These are phyloP conservation scores for Teleogryllus oceanicus DNA, from an alignment of 2,888 invertebrate genomes.

Conservation along the genomic window DNA sequence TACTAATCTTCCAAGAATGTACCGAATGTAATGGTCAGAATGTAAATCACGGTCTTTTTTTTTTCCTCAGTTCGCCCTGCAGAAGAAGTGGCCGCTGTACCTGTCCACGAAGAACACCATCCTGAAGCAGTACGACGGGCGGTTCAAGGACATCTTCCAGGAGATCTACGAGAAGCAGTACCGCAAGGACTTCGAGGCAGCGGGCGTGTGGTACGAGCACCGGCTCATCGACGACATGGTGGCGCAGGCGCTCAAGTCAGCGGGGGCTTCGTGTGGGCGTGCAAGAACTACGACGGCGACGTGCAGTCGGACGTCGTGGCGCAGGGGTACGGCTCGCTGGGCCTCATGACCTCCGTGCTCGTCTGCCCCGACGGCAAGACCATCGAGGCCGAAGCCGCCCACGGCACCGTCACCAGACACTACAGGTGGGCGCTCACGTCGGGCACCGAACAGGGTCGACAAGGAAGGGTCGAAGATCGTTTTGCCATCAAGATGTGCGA, in stretches of 20 bases:
- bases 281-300: constrained; percentile 91
- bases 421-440: constrained; percentile 54
- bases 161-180: constrained; percentile 81
- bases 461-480: too few species aligned
- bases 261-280: constrained; percentile 88
- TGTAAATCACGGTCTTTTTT: not conserved
- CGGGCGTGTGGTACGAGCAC: constrained; percentile 87
- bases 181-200: constrained; percentile 67
- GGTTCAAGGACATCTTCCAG: constrained; percentile 89
- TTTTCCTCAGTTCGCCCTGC: constrained; percentile 61
- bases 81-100: constrained; percentile 85
- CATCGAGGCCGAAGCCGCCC: constrained; percentile 87
- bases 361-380: constrained; percentile 86
- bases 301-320: constrained; percentile 88
- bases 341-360: constrained; percentile 87
- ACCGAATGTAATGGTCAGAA: too few species aligned
- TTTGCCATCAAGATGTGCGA: too few species aligned
- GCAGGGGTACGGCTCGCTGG: constrained; percentile 70
- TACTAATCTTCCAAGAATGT: too few species aligned
- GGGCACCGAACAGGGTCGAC: too few species aligned
- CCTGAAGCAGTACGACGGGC: constrained; percentile 81
- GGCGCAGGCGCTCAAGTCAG: constrained; percentile 78
- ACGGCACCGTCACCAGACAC: constrained; percentile 87
- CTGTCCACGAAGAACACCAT: constrained; percentile 90
- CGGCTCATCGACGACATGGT: constrained; percentile 91